Evolutionary conservation across 2,888 invertebrate genomes (phyloP), one percentile per base, ranked within the genome.

Genomic region (Temnothorax unifasciatus): DNA sequence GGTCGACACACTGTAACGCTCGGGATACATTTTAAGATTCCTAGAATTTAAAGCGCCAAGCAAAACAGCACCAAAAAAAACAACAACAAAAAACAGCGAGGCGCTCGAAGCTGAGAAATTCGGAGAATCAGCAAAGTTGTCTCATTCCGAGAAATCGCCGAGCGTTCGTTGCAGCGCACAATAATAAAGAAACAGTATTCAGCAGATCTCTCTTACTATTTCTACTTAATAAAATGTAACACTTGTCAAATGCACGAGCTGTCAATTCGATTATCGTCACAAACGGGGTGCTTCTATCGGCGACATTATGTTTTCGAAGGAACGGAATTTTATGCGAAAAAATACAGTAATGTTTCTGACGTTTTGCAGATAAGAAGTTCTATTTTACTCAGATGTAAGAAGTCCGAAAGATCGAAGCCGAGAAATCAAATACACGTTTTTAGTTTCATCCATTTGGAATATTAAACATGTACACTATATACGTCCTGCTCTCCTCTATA

Each of bases 211-310:
- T 29, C 25, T 13, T 13, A 25, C 2, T 64, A 29, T 15, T 6
- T 66, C 0, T 50, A 54, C n/a, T 38, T 71, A 38, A 71, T 71
- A 71, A 29, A 69, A 52, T 52, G 34, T 52, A 52, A 52, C 18
- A 52, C 3, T 47, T 34, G 18, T 50, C 38, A n/a, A 21, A 29
- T 25, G 25, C 44, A 9, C 29, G 13, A 69, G 50, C 34, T n/a
- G n/a, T 47, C 34, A 0, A 50, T 34, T 29, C n/a, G 11, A 52
- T 71, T 34, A 21, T 50, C 3, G 11, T 34, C n/a, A n/a, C 6
- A 34, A 38, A 15, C 15, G 18, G 5, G 11, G n/a, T n/a, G n/a
- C 25, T 47, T 66, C 4, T 21, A 15, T 64, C 5, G 4, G 2
- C 11, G 9, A 61, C 4, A 25, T 21, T n/a, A 59, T 21, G n/a